phyloP scores from a whole-genome alignment of 2,888 invertebrate genomes.

The Drosophila villosipedis region DNA sequence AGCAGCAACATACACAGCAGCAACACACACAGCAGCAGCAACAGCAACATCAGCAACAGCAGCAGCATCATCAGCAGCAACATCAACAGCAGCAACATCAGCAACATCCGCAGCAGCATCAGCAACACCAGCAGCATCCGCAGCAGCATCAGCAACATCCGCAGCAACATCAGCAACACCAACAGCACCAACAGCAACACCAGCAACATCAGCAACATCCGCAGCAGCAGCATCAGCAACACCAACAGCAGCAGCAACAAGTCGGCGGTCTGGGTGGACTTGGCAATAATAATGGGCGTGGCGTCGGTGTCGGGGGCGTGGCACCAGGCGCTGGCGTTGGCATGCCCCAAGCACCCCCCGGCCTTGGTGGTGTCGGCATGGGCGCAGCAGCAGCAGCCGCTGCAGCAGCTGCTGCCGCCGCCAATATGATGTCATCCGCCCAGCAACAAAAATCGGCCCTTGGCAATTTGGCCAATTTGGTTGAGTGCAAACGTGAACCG shows the following conservation, averaged over 20 bases:
- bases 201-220: conserved; percentile 37
- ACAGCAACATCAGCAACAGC: conserved; percentile 29
- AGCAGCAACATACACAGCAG: conserved; percentile 31
- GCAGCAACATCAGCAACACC: conserved; percentile 73
- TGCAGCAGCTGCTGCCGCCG: conserved; percentile 3
- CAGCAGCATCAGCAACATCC: conserved; percentile 37
- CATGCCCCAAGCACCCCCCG: conserved; percentile 66
- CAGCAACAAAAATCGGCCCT: conserved; percentile 84
- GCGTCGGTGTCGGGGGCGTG: conserved; percentile 68
- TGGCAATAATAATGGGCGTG: conserved; percentile 78
- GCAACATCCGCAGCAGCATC: conserved; percentile 34
- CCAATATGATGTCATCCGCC: conserved; percentile 74
- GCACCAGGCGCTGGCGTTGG: conserved; percentile 61
- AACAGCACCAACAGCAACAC: conserved; percentile 65
- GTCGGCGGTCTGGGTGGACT: conserved; percentile 78
- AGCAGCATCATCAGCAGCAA: conserved; percentile 68
- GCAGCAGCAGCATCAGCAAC: conserved; percentile 26
- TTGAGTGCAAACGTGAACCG: conserved; percentile 94
- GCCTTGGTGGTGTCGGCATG: conserved; percentile 70
- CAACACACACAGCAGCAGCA: conserved; percentile 34
- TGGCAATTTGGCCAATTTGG: conserved; percentile 88
- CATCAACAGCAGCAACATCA: conserved; percentile 35
- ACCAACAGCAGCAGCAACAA: conserved; percentile 77
- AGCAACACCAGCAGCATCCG: conserved; percentile 35
- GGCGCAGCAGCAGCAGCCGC: conserved; percentile 10